These are phyloP conservation scores for Buceros bicornis DNA, from an alignment of 2,797 vertebrate genomes.

Conservation along the genomic window DNA sequence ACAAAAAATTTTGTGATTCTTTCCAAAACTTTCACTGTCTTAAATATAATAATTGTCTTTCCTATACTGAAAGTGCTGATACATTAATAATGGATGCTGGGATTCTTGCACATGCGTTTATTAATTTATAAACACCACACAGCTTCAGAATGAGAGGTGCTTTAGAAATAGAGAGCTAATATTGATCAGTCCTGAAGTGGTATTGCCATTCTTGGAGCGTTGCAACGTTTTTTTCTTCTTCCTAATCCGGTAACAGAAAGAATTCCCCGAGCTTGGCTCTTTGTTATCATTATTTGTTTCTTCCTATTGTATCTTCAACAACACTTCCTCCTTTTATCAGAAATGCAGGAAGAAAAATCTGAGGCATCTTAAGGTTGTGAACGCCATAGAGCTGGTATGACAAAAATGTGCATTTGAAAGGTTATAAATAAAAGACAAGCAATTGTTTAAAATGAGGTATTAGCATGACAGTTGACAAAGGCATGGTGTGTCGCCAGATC, in stretches of 20 bases:
- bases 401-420: conserved; percentile 71
- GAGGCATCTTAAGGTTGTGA: not conserved
- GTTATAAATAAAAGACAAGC: not conserved
- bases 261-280: conserved; percentile 24
- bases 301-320: conserved; percentile 12
- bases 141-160: conserved; percentile 9
- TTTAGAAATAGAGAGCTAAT: conserved; percentile 56
- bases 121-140: conserved; percentile 66
- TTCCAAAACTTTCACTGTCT: not conserved
- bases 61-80: conserved; percentile 1
- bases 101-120: conserved; percentile 52
- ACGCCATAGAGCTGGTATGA: not conserved
- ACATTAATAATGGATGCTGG: conserved; percentile 58
- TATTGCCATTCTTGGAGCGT: conserved; percentile 18
- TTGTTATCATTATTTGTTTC: conserved; percentile 47
- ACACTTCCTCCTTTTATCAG: conserved; percentile 17
- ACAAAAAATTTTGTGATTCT: not conserved
- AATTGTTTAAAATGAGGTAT: conserved; percentile 39
- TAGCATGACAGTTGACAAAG: conserved; percentile 62
- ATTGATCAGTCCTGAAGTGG: conserved; percentile 55
- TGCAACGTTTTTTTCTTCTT: not conserved
- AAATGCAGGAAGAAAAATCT: conserved; percentile 29
- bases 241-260: conserved; percentile 4
- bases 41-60: conserved; percentile 34
- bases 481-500: not conserved